Evolutionary conservation across 2,113 vertebrate species (phyloP), one percentile per base, ranked within the genome.

Genomic region (Pachyramphus minor): DNA sequence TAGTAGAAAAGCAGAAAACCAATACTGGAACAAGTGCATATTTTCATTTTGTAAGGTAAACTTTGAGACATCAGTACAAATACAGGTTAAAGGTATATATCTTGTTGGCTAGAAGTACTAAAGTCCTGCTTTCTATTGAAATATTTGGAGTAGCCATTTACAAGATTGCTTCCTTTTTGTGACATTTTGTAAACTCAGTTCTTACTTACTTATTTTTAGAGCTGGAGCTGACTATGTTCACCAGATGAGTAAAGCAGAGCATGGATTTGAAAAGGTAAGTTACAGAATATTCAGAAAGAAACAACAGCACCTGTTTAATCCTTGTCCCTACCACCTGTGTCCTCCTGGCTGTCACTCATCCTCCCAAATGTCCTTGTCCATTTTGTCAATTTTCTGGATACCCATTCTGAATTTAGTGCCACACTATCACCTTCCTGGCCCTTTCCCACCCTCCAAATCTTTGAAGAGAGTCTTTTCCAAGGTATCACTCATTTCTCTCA

Each of bases 141-240:
- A 30, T 59, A n/a, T 33, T 53, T 37, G 30, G 30, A 45, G 23
- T 8, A 37, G 25, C 39, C 16, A 12, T 56, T 86, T 50, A 33
- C 25, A 60, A 33, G 42, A 24, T 39, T 72, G 30, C 33, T 73
- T 76, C 35, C 10, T 71, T 84, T 68, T 56, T 52, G 27, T 74
- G 69, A 21, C 41, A 18, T 75, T 35, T 74, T 72, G 31, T 82
- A 78, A 87, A 82, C 35, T 83, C 39, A 30, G 15, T 63, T 85
- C 81, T 64, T 79, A 21, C 20, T 86, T 79, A 42, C 81, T 81
- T 93, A 4, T 59, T 84, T 95, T 62, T 44, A 95, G 96, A 39
- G 30, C 50, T 37, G 59, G 28, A 89, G 39, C 68, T 3, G 7
- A 77, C 12, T 5, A 12, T 22, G 41, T 69, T 91, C 59, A 27